Base-by-base conservation (phyloP, 2,888 invertebrate genomes). In the Eupithecia insigniata region DNA sequence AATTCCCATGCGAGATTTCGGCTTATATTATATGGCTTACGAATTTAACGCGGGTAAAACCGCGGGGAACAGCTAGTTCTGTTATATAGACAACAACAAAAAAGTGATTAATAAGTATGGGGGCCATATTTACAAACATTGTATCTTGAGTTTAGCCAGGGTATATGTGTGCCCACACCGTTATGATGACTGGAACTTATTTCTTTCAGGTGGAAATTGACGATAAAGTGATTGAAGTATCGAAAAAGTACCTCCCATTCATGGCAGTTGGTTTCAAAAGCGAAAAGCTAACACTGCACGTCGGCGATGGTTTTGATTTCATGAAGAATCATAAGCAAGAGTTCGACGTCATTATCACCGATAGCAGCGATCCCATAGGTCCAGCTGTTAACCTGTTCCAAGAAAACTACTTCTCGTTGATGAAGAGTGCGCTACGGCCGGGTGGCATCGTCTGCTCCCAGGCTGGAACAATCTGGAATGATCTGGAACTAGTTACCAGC, bases 301-400 rank as follows among this genome's bases (percentile, higher is more conserved):
- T 99, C 60, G 97, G 97, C 0, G 99, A 99, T 89, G 99, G 99
- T 0, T 98, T 99, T 86, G 97, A 98, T 81, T 99, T 98, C 89
- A 97, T 99, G 96, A 97, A 97, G 83, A 95, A 97, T 68, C 97
- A 99, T 86, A 95, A 95, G 72, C 95, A 96, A 58, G 96, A 97
- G 89, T 99, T 98, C 89, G 99, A 99, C 92, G 98, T 99, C 61
- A 99, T 99, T 78, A 99, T 99, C 71, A 99, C 99, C 0, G 99
- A 99, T 89, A 99, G 99, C 78, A 99, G 99, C 58, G 99, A 99
- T 94, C 99, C 99, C 0, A 95, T 99, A 36, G 99, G 99, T 0
- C 96, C 96, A 0, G 96, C 96, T 0, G 95, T 95, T 14, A 95
- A 92, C 77, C 86, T 96, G 0, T 98, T 98, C 87, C 96, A 97